Base-by-base conservation (phyloP, 2,888 invertebrate species). In the Crematogaster levior region DNA sequence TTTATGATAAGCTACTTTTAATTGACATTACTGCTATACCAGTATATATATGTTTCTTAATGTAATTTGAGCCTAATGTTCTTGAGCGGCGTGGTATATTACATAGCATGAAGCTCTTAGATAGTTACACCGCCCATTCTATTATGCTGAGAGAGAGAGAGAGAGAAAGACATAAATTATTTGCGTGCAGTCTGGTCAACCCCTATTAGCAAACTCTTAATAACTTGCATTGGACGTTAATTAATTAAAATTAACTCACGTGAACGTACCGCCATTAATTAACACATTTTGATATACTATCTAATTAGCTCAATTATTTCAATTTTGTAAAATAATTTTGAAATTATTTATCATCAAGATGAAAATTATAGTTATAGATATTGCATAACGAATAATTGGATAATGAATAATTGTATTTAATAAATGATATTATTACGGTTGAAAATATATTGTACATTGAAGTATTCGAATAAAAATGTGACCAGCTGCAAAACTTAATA, bases 191-290 rank as follows among this genome's bases (percentile, higher is more conserved):
- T 68, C 43, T 68, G 68, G 77, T 79, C 77, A 79, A 58, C 77
- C 77, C n/a, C 65, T 68, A 58, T 68, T 46, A 34, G 75, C 51
- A 53, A 65, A 56, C 56, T 79, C 77, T 79, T 79, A 68, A 68
- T 46, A 79, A 79, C 68, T 79, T 79, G 77, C 43, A 30, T 43
- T 43, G 56, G 56, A 34, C 43, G 34, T 79, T 79, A 79, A 79
- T 79, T 79, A 79, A 68, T 68, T 68, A 79, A 79, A 79, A 79
- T 56, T 24, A 68, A 79, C 68, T 24, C 27, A 24, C 30, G 12
- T 51, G 30, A n/a, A 60, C 46, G 34, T 58, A 40, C 1, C 63
- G 18, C 15, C 21, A 21, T 66, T 79, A 79, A 79, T 79, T 68
- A 79, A 68, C 34, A 77, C 12, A 56, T 79, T 46, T 18, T 56